Base-by-base conservation (phyloP, 2,888 invertebrate genomes). In the Choreutis nemorana region DNA sequence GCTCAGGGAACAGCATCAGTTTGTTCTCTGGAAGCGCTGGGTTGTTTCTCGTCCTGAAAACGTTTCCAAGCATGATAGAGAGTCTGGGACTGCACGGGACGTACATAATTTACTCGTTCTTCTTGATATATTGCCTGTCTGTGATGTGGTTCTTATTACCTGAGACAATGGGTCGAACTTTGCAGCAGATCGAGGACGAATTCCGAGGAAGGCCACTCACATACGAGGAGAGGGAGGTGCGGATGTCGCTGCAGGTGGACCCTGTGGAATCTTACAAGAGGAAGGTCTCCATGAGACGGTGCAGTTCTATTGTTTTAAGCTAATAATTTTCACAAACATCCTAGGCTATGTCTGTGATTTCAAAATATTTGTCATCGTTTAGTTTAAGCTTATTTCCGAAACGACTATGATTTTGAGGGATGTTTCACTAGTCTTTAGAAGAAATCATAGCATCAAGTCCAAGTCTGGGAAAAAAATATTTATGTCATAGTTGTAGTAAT, bases 161-260 rank as follows among this genome's bases (percentile, higher is more conserved):
- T 0, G 87, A 87, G 55, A 88, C 87, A 0, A 84, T 82, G 39
- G 83, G 83, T 2, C 83, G 80, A 40, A 83, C 85, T 1, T 56
- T 87, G 29, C 72, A 83, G 34, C 83, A 87, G 50, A 87, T 87
- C 26, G 86, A 87, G 39, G 81, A 82, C 8, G 61, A 64, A 32
- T 82, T 83, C 32, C 55, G 65, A 37, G 71, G 67, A 0, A 44
- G 55, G 15, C 56, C 59, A 3, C 36, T 58, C 32, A 52, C 42
- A 7, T 40, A 47, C 3, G 48, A 47, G 14, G 61, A 66, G 38
- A 38, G 55, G 3, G 55, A 59, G 33, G 54, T 51, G 6, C 57
- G 42, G 30, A 50, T 52, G 33, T 52, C 60, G 0, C 39, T 66
- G 35, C 50, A 59, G 6, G 44, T 50, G 4, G 55, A 59, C 33